Conservation (phyloP, 2,113 vertebrate species). For the Psophia crepitans region DNA sequence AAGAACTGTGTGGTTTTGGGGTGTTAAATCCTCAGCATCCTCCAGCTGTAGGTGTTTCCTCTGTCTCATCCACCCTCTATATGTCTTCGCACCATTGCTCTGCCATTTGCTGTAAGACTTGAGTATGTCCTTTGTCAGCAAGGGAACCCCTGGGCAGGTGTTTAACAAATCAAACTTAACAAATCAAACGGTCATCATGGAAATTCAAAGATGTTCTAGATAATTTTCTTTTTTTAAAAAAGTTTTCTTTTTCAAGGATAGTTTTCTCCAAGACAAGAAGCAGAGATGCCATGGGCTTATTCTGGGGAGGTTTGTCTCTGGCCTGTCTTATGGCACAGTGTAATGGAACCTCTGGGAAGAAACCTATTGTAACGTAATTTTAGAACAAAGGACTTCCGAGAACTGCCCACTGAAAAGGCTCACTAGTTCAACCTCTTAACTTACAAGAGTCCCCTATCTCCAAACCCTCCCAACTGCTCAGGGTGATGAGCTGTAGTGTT, state of each 20-base stretch:
- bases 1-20: background rate
- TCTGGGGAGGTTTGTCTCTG: background rate
- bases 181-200: fast-evolving
- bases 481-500: background rate
- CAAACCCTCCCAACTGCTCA: background rate
- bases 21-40: background rate
- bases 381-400: background rate
- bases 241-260: background rate
- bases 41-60: background rate
- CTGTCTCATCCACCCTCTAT: background rate
- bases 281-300: background rate
- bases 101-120: background rate
- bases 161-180: background rate
- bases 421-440: background rate
- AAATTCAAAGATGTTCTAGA: background rate
- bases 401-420: background rate
- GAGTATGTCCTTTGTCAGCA: background rate
- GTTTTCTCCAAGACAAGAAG: background rate
- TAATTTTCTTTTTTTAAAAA: background rate
- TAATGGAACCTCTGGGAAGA: background rate
- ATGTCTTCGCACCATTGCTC: background rate
- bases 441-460: background rate
- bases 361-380: background rate
- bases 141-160: background rate
- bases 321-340: fast-evolving